These are phyloP conservation scores for Apis cerana DNA, from an alignment of 1,140 invertebrate species.

Conservation along the genomic window DNA sequence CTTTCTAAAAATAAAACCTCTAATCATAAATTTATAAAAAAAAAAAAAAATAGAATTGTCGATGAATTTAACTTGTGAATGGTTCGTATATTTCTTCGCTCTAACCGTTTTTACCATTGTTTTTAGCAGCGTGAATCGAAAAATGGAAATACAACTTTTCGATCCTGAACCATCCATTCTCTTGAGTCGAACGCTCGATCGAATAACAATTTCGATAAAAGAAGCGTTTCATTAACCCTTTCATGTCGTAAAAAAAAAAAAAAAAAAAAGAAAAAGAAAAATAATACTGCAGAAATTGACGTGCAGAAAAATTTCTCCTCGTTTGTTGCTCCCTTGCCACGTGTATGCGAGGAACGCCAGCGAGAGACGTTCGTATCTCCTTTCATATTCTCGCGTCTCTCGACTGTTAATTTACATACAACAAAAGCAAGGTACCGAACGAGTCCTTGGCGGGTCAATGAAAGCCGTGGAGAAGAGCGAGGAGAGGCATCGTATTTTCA, in stretches of 20 bases:
- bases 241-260: not conserved
- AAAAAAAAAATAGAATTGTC: too few species aligned
- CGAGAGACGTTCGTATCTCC: conserved; percentile 3
- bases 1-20: too few species aligned
- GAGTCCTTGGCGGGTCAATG: conserved; percentile 48
- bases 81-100: too few species aligned
- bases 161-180: too few species aligned
- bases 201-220: not conserved
- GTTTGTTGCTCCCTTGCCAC: not conserved
- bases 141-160: not conserved
- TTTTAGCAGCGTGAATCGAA: too few species aligned
- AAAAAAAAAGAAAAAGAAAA: not conserved
- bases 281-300: not conserved
- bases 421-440: conserved; percentile 30
- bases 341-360: not conserved
- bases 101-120: too few species aligned
- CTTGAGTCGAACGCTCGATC: too few species aligned
- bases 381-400: conserved; percentile 32
- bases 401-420: conserved; percentile 37
- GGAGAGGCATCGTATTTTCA: conserved; percentile 34
- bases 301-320: not conserved
- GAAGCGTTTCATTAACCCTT: not conserved
- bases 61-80: too few species aligned
- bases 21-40: too few species aligned
- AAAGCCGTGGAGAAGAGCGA: conserved; percentile 10